Percentiles rank a stretch among this genome's conserved stretches.
phyloP scores from a whole-genome alignment of 1,140 invertebrate species.

The Parasteatoda tepidariorum region DNA sequence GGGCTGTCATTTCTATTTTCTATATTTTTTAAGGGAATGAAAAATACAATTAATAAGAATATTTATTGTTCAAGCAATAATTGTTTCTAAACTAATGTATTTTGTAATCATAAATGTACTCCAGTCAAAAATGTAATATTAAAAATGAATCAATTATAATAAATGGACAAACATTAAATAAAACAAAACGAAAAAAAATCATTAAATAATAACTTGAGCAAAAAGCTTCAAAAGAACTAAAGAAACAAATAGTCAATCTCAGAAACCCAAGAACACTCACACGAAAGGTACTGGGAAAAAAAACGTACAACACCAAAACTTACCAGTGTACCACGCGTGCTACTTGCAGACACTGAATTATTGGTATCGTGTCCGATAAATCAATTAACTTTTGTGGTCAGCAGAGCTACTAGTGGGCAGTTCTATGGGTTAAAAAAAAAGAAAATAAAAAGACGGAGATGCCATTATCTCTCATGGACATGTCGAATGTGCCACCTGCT shows the following conservation, averaged over 20 bases:
- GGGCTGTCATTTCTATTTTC: too few relatives aligned
- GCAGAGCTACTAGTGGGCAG: constrained; percentile 26
- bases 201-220: not conserved
- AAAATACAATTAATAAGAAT: too few relatives aligned
- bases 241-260: not conserved
- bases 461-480: constrained; percentile 40
- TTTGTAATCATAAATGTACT: not conserved
- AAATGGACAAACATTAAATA: not conserved
- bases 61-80: too few relatives aligned
- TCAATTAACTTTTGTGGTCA: constrained; percentile 58
- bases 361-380: constrained; percentile 44
- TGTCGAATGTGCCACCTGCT: constrained; percentile 54
- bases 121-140: not conserved
- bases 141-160: not conserved
- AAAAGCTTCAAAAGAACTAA: not conserved
- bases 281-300: not conserved
- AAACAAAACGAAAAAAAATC: not conserved
- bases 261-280: not conserved
- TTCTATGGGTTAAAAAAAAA: constrained; percentile 11
- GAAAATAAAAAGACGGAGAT: not conserved
- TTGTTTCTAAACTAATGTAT: too few relatives aligned
- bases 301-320: constrained; percentile 1
- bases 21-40: too few relatives aligned
- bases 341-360: constrained; percentile 31
- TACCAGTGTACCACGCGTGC: not conserved